Percentiles rank a stretch among this genome's conserved stretches.
These are phyloP conservation scores for Pollenia labialis DNA, from an alignment of 2,888 invertebrate genomes.

Conservation along the genomic window DNA sequence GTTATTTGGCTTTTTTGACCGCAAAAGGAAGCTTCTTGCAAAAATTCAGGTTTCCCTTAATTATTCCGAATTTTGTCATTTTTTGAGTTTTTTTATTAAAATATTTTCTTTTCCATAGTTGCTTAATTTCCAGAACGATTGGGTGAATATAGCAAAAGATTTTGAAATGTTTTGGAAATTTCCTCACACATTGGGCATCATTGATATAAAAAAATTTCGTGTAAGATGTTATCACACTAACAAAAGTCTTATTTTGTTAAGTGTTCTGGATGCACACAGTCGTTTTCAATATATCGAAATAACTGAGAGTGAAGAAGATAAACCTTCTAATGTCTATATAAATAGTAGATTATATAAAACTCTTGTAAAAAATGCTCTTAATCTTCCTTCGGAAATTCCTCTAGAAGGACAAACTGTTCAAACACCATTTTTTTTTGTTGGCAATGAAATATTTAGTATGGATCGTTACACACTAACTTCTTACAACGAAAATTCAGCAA, in stretches of 20 bases:
- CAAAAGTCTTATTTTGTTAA: slow-evolving; percentile 33
- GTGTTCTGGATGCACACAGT: slow-evolving; percentile 49
- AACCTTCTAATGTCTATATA: neutral
- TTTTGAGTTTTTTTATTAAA: neutral
- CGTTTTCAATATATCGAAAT: slow-evolving; percentile 52
- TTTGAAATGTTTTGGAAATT: slow-evolving; percentile 54
- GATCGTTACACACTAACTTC: slow-evolving; percentile 39
- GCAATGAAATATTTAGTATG: slow-evolving; percentile 19
- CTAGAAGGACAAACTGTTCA: slow-evolving; percentile 31
- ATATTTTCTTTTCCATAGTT: slow-evolving; percentile 12
- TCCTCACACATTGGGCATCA: slow-evolving; percentile 43
- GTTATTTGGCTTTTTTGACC: neutral
- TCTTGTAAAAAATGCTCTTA: neutral
- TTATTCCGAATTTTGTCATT: too few species aligned
- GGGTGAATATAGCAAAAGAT: slow-evolving; percentile 23
- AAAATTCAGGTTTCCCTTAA: too few species aligned
- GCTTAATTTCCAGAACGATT: slow-evolving; percentile 13
- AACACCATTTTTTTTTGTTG: slow-evolving; percentile 48
- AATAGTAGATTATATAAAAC: slow-evolving; percentile 41
- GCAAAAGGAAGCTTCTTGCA: too few species aligned
- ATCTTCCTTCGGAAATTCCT: slow-evolving; percentile 7
- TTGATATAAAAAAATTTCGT: slow-evolving; percentile 40
- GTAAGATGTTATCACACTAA: neutral
- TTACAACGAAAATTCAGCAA: neutral
- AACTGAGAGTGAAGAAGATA: neutral